Evolutionary conservation across 2,888 invertebrate genomes (phyloP).

Genomic region (Sepiola atlantica): DNA sequence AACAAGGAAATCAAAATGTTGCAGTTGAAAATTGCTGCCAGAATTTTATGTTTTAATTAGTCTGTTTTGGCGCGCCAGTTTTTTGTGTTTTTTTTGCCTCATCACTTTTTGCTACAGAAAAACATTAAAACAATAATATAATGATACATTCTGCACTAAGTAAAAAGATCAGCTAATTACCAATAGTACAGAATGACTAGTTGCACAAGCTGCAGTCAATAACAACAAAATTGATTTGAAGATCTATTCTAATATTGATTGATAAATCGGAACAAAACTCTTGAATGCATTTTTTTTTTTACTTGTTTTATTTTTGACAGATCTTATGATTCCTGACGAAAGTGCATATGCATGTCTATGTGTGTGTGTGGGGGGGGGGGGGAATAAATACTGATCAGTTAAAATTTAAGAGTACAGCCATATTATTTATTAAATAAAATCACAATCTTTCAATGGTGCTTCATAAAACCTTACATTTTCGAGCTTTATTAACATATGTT

Average conservation of each 20-base stretch:
- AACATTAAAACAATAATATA: neutral
- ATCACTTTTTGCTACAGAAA: neutral
- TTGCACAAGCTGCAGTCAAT: too few species aligned
- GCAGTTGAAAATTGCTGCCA: neutral
- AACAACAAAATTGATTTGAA: too few species aligned
- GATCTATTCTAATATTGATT: too few species aligned
- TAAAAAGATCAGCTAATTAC: neutral
- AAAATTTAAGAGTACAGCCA: neutral
- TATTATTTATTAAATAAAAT: neutral
- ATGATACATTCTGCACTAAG: neutral
- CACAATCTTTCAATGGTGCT: neutral
- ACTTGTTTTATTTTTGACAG: too few species aligned
- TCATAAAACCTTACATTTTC: neutral
- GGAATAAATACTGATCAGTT: neutral
- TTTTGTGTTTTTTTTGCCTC: neutral
- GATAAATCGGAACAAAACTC: too few species aligned
- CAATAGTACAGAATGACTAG: too few species aligned
- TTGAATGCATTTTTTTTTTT: too few species aligned
- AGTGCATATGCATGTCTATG: neutral
- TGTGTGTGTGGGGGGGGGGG: neutral
- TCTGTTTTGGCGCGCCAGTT: neutral
- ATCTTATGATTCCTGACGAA: too few species aligned
- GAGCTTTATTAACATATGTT: too few species aligned
- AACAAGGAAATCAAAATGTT: neutral
- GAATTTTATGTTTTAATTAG: neutral